These are phyloP conservation scores for Leptopilina clavipes DNA, from an alignment of 1,140 invertebrate genomes.

Conservation along the genomic window DNA sequence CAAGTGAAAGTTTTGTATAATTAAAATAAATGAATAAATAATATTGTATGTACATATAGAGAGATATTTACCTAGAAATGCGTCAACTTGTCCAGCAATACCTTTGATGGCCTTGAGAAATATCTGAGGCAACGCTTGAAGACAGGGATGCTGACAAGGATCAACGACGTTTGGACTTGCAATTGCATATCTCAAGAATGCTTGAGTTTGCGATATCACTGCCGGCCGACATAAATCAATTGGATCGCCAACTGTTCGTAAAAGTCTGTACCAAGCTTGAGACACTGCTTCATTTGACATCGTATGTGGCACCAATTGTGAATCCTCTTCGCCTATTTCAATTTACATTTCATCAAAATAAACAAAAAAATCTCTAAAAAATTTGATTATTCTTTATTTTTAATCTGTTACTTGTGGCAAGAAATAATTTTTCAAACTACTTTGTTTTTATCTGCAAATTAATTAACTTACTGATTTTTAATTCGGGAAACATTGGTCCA, in stretches of 20 bases:
- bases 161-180: slow-evolving; percentile 84
- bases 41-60: background rate
- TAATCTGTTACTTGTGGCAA: too few species aligned
- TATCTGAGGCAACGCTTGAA: slow-evolving; percentile 89
- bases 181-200: slow-evolving; percentile 86
- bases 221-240: slow-evolving; percentile 92
- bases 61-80: slow-evolving; percentile 88
- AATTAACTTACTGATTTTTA: slow-evolving; percentile 84
- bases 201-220: slow-evolving; percentile 89
- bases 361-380: background rate
- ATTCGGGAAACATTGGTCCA: slow-evolving; percentile 88
- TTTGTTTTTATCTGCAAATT: too few species aligned
- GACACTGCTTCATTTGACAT: slow-evolving; percentile 93
- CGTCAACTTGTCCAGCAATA: slow-evolving; percentile 93
- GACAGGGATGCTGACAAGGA: slow-evolving; percentile 93
- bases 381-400: too few species aligned
- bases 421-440: too few species aligned
- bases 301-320: slow-evolving; percentile 84
- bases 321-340: slow-evolving; percentile 87
- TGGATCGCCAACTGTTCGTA: slow-evolving; percentile 95
- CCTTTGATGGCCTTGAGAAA: slow-evolving; percentile 96
- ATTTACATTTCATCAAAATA: slow-evolving; percentile 28
- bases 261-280: slow-evolving; percentile 95
- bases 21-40: too few species aligned
- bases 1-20: background rate